Conservation (phyloP, 1,140 invertebrate genomes). For the Eueides isabella region DNA sequence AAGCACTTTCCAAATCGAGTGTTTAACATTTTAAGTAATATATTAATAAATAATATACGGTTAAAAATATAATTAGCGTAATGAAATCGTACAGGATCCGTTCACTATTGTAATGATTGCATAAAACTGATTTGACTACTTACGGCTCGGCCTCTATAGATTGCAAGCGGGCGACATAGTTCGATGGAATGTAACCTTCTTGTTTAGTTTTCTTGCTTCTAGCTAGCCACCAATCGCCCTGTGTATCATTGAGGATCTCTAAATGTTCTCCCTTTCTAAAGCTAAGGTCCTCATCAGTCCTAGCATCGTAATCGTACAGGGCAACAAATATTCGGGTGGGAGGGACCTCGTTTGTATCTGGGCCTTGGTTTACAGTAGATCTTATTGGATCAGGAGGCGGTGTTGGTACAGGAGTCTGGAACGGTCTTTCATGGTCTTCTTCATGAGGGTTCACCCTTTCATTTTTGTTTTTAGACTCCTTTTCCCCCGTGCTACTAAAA, state of each 20-base stretch:
- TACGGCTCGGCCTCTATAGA: constrained; percentile 99
- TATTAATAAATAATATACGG: not conserved
- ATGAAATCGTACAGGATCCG: constrained; percentile 70
- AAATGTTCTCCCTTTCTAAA: constrained; percentile 99
- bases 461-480: constrained; percentile 85
- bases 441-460: constrained; percentile 85
- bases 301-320: constrained; percentile 98
- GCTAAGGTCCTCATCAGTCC: constrained; percentile 98
- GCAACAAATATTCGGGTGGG: constrained; percentile 97
- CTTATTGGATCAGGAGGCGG: constrained; percentile 86
- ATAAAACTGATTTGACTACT: constrained; percentile 84
- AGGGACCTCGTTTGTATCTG: constrained; percentile 80
- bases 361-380: constrained; percentile 71
- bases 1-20: not conserved
- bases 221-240: constrained; percentile 99
- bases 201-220: constrained; percentile 96
- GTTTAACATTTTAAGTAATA: not conserved
- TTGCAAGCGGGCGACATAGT: constrained; percentile 99
- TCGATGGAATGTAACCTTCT: constrained; percentile 99
- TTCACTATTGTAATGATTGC: constrained; percentile 71
- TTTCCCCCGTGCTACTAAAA: constrained; percentile 86
- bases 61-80: constrained; percentile 22
- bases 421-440: constrained; percentile 83
- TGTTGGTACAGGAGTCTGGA: constrained; percentile 85
- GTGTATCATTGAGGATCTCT: constrained; percentile 98